phyloP scores from a whole-genome alignment of 2,113 vertebrate genomes.

The Microtus ochrogaster region DNA sequence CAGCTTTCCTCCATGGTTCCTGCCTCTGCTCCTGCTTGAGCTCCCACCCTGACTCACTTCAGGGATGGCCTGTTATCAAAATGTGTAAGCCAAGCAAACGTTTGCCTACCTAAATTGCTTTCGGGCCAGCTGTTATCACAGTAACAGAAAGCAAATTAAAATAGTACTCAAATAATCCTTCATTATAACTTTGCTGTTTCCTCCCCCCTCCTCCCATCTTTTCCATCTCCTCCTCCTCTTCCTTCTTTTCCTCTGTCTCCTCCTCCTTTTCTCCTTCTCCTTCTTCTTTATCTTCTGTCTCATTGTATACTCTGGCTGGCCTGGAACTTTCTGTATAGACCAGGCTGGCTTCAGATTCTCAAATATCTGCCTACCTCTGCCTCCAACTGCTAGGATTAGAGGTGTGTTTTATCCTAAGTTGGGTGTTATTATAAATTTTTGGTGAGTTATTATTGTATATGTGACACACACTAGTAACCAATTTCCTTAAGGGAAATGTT shows the following conservation, averaged over 20 bases:
- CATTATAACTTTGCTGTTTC: not conserved
- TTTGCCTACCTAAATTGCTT: not conserved
- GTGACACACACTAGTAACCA: not conserved
- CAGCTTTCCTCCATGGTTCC: not conserved
- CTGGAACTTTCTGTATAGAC: not conserved
- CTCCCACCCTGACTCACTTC: not conserved
- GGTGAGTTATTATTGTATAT: not conserved
- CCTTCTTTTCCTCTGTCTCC: not conserved
- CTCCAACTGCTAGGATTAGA: not conserved
- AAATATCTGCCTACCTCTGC: not conserved
- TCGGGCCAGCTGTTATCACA: not conserved
- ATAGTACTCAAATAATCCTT: not conserved
- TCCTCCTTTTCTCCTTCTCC: no score
- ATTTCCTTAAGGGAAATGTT: not conserved
- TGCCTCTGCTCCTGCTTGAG: not conserved
- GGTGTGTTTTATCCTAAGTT: not conserved
- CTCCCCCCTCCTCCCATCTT: fast-evolving
- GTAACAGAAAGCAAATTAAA: not conserved
- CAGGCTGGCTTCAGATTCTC: not conserved
- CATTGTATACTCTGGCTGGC: not conserved
- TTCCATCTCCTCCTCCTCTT: not conserved
- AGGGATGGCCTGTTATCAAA: not conserved
- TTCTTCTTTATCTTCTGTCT: not conserved
- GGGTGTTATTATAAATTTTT: not conserved
- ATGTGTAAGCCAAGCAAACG: not conserved